Evolutionary conservation across 2,797 vertebrate genomes (phyloP), one percentile per base, ranked within the genome.

Genomic region (Loriculus beryllinus): DNA sequence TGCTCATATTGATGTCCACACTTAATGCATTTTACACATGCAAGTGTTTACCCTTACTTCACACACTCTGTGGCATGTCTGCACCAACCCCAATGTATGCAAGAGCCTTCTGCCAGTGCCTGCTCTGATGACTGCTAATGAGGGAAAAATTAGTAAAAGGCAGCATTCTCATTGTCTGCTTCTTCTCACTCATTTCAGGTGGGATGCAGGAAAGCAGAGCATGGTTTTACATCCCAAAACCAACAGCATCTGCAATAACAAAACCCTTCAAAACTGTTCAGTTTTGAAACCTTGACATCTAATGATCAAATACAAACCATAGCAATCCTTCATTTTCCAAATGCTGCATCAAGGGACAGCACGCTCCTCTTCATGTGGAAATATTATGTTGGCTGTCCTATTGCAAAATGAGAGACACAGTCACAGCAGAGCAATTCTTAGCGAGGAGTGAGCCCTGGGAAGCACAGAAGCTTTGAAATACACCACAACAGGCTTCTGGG

Each of bases 381-480:
- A 22, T 31, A 65, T 57, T 16, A 4, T 33, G 33, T 21, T 88
- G 48, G 37, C 51, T 88, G n/a, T 72, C 59, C 69, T 52, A 7
- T 3, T 76, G 56, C 42, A 51, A 82, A 81, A 59, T 31, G 51
- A 93, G 82, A 92, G 43, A 43, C 37, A 29, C 43, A 39, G 65
- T 70, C 70, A 91, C 26, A 79, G 87, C 63, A 92, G 52, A 93
- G 39, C 23, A 56, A 48, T 79, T 82, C 77, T 48, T n/a, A 39
- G 14, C 51, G n/a, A 68, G 64, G 42, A 80, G 74, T 0, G 0
- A 80, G 54, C 69, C 67, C 82, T 9, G 4, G 52, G 77, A 90
- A 42, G 33, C 42, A 54, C 28, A 48, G 63, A 48, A 19, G 16
- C 33, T 88, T 85, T 65, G 54, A 79, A 95, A 86, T 52, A 39